Evolutionary conservation across 2,888 invertebrate species (phyloP), one percentile per base, ranked within the genome.

Genomic region (Gari tellinella): DNA sequence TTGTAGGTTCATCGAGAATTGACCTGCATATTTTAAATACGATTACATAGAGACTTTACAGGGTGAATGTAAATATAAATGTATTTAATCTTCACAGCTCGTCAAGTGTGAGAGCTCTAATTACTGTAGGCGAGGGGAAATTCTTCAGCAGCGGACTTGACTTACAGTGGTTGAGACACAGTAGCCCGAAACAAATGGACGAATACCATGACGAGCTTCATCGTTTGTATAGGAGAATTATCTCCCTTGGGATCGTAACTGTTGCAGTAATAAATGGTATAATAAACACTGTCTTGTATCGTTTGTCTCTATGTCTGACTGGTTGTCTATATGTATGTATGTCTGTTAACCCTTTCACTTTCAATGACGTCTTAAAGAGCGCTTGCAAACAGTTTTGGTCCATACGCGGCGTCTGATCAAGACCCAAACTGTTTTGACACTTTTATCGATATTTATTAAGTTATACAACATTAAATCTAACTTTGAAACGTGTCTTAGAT

Each of bases 71-170:
- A n/a, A n/a, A n/a, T n/a, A n/a, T n/a, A n/a, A 25, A 5, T 51
- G 31, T 17, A 45, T n/a, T n/a, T n/a, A n/a, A n/a, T n/a, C n/a
- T n/a, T n/a, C 61, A 0, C 63, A 86, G 84, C 21, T 83, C 83
- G 58, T 14, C 51, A 1, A 48, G 69, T 7, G 79, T 83, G 26
- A 80, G 72, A 23, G 85, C 80, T 7, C 52, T 89, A 10, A 70
- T 89, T 3, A 88, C 88, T 7, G 85, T 84, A 5, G 88, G 86
- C 0, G 72, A 73, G 26, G 89, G 86, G 1, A 86, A 83, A 46
- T 88, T 82, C 41, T 90, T 84, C 83, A 83, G 84, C 45, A 89
- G 86, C 72, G 89, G 90, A 2, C 66, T 90, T 2, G 89, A 90
- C 66, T 53, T 88, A 1, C 61, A 80, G 1, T 87, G 78, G 77